These are phyloP conservation scores for Lagopus leucura DNA, from an alignment of 2,113 vertebrate genomes.

Conservation along the genomic window DNA sequence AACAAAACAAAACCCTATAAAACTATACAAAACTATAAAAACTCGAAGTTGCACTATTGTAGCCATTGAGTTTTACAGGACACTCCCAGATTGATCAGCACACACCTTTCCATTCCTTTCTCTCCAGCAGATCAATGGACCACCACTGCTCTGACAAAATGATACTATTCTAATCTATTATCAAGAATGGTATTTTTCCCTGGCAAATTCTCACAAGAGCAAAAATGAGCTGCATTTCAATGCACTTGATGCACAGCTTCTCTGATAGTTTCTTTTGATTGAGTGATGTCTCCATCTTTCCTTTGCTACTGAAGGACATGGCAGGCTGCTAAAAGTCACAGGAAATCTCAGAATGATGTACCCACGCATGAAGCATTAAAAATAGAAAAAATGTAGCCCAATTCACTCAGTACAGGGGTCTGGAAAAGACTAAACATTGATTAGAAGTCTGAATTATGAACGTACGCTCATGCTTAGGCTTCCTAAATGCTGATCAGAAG, in stretches of 20 bases:
- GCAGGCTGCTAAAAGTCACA: not conserved
- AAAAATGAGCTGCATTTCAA: not conserved
- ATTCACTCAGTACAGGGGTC: not conserved
- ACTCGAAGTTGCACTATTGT: not conserved
- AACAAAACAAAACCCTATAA: too few relatives aligned
- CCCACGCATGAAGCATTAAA: rapidly evolving
- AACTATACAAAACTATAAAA: not conserved
- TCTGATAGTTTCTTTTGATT: not conserved
- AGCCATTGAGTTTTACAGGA: not conserved
- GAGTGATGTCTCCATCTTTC: not conserved
- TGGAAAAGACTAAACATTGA: not conserved
- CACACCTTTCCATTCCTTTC: not conserved
- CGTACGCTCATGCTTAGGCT: not conserved
- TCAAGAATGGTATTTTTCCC: not conserved
- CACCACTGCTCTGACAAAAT: not conserved
- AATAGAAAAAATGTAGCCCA: not conserved
- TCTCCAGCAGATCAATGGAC: not conserved
- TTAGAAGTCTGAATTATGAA: not conserved
- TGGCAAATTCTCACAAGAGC: not conserved
- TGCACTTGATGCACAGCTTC: not conserved
- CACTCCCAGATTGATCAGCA: not conserved
- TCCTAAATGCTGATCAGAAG: not conserved
- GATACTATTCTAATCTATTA: not conserved
- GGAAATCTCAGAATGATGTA: not conserved
- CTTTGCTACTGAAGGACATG: not conserved